These are phyloP conservation scores for Tetranychus truncatus DNA, from an alignment of 2,888 invertebrate genomes.

Conservation along the genomic window DNA sequence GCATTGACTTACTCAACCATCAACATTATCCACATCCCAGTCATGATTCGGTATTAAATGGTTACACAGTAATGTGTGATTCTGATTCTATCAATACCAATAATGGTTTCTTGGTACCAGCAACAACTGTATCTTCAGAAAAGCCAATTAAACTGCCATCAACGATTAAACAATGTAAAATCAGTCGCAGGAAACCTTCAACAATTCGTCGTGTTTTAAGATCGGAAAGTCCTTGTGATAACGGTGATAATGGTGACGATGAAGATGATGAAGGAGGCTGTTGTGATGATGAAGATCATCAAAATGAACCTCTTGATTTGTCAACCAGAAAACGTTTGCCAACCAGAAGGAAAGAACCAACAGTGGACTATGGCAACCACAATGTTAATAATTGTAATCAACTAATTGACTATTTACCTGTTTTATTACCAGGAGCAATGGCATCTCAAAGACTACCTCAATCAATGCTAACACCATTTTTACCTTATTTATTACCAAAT, in stretches of 20 bases:
- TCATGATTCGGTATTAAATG: background rate
- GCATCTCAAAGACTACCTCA: background rate
- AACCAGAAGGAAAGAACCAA: background rate
- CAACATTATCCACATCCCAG: background rate
- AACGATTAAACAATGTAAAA: background rate
- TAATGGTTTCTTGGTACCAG: background rate
- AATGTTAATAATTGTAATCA: background rate
- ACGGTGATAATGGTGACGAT: background rate
- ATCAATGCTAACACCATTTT: background rate
- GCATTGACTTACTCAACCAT: background rate
- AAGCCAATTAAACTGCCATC: background rate
- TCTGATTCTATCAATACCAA: background rate
- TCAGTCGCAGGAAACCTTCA: constrained; percentile 1
- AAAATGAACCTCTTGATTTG: background rate
- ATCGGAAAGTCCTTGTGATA: background rate
- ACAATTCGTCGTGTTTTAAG: background rate
- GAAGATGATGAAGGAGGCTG: background rate
- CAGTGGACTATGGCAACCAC: background rate
- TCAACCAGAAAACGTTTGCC: background rate
- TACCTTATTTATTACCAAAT: background rate
- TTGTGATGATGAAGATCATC: background rate
- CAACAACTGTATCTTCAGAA: background rate
- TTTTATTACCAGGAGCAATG: background rate
- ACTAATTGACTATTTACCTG: background rate
- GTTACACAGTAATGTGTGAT: background rate